Conservation (phyloP, 2,888 invertebrate genomes). For the Eurytoma californica region DNA sequence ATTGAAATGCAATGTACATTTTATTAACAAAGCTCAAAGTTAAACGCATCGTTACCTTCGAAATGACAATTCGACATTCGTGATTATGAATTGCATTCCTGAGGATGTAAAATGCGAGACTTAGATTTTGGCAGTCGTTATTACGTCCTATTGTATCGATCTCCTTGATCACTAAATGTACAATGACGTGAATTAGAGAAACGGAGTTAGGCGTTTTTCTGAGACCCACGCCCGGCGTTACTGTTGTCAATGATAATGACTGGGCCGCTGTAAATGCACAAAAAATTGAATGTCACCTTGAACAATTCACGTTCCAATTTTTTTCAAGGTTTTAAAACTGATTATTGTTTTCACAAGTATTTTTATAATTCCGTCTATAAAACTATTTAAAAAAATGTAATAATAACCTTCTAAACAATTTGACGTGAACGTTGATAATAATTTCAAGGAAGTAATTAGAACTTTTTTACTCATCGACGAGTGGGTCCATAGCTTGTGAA, state of each 20-base stretch:
- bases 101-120: conserved; percentile 76
- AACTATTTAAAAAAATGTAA: neutral
- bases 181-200: conserved; percentile 77
- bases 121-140: conserved; percentile 74
- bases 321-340: neutral
- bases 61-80: conserved; percentile 79
- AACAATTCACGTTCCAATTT: neutral
- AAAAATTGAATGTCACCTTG: conserved; percentile 7
- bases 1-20: neutral
- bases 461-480: conserved; percentile 78
- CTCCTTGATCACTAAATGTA: conserved; percentile 76
- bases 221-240: conserved; percentile 76
- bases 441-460: conserved; percentile 77
- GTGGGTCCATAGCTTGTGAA: conserved; percentile 83
- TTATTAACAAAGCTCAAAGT: too few species aligned
- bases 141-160: conserved; percentile 76
- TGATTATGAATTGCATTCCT: conserved; percentile 77
- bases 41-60: conserved; percentile 76
- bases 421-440: conserved; percentile 81
- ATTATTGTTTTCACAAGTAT: neutral
- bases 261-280: conserved; percentile 74
- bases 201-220: conserved; percentile 76
- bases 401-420: conserved; percentile 79
- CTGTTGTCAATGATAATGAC: conserved; percentile 76
- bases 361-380: neutral